Evolutionary conservation across 2,888 invertebrate species (phyloP).

Genomic region (Creontiades dilutus): DNA sequence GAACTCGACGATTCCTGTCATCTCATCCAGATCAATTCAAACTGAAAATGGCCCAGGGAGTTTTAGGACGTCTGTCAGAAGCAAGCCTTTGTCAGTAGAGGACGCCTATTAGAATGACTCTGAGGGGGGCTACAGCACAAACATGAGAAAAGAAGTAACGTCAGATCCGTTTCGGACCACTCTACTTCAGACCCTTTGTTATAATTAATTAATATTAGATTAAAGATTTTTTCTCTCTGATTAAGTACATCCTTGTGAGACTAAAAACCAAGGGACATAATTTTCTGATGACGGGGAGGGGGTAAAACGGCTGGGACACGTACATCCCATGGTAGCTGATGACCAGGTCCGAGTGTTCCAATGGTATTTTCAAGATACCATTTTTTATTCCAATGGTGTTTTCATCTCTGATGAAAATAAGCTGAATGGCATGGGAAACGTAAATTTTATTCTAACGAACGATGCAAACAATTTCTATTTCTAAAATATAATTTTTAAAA

Average conservation of each 20-base stretch:
- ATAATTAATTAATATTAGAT: constrained; percentile 3
- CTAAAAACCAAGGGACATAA: constrained; percentile 52
- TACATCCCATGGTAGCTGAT: constrained; percentile 47
- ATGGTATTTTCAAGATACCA: constrained; percentile 54
- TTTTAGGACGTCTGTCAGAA: too few species aligned
- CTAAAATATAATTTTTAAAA: neutral
- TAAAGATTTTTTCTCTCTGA: constrained; percentile 47
- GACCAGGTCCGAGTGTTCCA: constrained; percentile 59
- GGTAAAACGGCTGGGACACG: constrained; percentile 57
- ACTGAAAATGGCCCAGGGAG: too few species aligned
- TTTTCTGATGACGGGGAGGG: constrained; percentile 53
- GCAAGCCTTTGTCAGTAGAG: too few species aligned
- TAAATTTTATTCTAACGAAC: constrained; percentile 44
- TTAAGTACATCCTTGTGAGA: constrained; percentile 56
- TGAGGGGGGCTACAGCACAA: too few species aligned
- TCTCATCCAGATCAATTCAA: too few species aligned
- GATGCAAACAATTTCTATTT: constrained; percentile 37
- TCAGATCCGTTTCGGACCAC: too few species aligned
- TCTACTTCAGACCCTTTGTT: too few species aligned
- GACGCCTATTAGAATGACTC: too few species aligned
- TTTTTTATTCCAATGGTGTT: neutral
- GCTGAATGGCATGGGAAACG: constrained; percentile 47
- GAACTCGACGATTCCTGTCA: too few species aligned
- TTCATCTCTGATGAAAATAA: constrained; percentile 57
- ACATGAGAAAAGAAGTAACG: too few species aligned